phyloP scores from a whole-genome alignment of 2,888 invertebrate genomes.

The Apeira syringaria region DNA sequence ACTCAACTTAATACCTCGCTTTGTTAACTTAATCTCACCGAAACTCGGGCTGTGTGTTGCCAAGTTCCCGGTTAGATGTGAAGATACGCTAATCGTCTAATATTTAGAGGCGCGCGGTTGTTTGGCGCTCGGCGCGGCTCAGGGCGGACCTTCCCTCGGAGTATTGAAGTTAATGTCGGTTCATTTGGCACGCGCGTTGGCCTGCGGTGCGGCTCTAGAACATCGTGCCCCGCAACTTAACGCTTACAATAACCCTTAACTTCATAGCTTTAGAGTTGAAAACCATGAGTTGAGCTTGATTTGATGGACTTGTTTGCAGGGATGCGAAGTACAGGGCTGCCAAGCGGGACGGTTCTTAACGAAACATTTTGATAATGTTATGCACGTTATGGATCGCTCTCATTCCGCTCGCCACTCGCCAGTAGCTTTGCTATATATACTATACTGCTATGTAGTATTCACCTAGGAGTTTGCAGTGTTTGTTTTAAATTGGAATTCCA shows the following conservation, averaged over 20 bases:
- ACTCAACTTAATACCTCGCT: not conserved
- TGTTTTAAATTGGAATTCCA: too few relatives aligned
- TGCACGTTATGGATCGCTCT: slow-evolving; percentile 26
- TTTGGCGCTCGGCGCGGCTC: slow-evolving; percentile 13
- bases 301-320: slow-evolving; percentile 1
- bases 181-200: slow-evolving; percentile 46
- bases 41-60: not conserved
- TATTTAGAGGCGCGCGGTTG: slow-evolving; percentile 13
- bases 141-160: slow-evolving; percentile 16
- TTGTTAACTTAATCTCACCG: not conserved
- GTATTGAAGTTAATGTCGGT: slow-evolving; percentile 46
- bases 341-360: slow-evolving; percentile 41
- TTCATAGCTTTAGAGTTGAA: slow-evolving; percentile 6
- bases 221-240: slow-evolving; percentile 8
- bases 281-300: not conserved
- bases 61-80: slow-evolving; percentile 6
- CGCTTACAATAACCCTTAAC: slow-evolving; percentile 4
- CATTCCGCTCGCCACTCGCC: slow-evolving; percentile 1
- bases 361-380: slow-evolving; percentile 40
- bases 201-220: slow-evolving; percentile 16
- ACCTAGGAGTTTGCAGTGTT: too few relatives aligned
- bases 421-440: too few relatives aligned
- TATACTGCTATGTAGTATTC: too few relatives aligned
- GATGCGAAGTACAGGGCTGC: slow-evolving; percentile 21
- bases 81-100: slow-evolving; percentile 26